Percentiles rank a stretch among this genome's conserved stretches.
Conservation (phyloP, 2,113 vertebrate genomes). For the Zosterops pallidus region DNA sequence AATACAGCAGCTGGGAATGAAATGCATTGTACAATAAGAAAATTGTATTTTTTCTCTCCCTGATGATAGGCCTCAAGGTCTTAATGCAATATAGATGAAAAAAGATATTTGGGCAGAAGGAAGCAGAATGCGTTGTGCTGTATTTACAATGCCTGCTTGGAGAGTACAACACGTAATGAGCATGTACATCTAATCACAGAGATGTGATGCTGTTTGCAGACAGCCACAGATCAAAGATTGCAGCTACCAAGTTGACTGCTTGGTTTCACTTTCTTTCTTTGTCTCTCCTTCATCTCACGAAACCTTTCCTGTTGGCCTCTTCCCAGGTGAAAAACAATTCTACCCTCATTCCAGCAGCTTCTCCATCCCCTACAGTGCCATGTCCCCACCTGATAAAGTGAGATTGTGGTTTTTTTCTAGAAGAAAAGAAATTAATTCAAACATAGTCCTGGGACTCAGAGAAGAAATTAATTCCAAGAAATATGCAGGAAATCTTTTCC, state of each 20-base stretch:
- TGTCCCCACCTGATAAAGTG: neutral
- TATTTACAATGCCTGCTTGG: conserved; percentile 24
- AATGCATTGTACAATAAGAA: conserved; percentile 72
- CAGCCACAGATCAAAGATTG: conserved; percentile 42
- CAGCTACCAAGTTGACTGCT: conserved; percentile 24
- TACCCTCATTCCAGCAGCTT: neutral
- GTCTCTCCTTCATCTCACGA: neutral
- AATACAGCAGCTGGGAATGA: conserved; percentile 74
- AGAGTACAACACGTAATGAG: conserved; percentile 38
- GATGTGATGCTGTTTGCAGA: conserved; percentile 11
- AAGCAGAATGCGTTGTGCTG: neutral
- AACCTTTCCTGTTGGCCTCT: neutral
- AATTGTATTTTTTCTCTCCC: conserved; percentile 68
- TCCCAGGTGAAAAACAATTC: neutral
- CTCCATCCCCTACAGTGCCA: neutral
- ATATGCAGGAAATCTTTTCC: neutral
- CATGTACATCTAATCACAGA: conserved; percentile 49
- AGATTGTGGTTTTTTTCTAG: neutral
- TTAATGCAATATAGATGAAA: conserved; percentile 63
- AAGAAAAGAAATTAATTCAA: neutral
- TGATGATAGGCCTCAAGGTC: conserved; percentile 45
- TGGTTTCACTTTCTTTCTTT: conserved; percentile 49
- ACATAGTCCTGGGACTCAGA: neutral
- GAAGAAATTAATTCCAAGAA: neutral
- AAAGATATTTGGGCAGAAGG: conserved; percentile 42